Conservation (phyloP, 2,888 invertebrate species). For the Boloria selene region DNA sequence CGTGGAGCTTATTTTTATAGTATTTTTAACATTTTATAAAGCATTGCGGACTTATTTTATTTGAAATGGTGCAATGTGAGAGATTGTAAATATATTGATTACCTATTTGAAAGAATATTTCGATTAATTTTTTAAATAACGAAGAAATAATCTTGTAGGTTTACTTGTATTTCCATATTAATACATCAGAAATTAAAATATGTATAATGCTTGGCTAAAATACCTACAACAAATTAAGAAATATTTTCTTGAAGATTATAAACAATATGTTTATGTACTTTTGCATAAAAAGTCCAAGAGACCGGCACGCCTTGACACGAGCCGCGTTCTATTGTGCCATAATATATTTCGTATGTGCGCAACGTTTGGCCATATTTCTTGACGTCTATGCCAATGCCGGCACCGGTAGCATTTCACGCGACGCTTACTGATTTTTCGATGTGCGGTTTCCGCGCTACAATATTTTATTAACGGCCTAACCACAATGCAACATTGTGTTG, state of each 20-base stretch:
- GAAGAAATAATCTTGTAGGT: too few species aligned
- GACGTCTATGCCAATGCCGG: slow-evolving; percentile 61
- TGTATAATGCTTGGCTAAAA: neutral
- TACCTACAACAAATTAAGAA: slow-evolving; percentile 27
- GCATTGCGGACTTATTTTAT: too few species aligned
- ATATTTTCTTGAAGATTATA: slow-evolving; percentile 34
- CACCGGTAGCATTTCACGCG: slow-evolving; percentile 75
- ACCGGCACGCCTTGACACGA: slow-evolving; percentile 62
- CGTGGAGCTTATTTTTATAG: neutral
- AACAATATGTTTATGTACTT: slow-evolving; percentile 25
- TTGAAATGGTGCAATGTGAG: neutral
- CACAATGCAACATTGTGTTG: slow-evolving; percentile 54
- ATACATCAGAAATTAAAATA: too few species aligned
- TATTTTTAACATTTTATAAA: too few species aligned
- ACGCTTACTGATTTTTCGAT: slow-evolving; percentile 71
- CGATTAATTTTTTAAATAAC: too few species aligned
- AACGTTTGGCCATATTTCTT: slow-evolving; percentile 68
- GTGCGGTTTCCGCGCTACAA: slow-evolving; percentile 72
- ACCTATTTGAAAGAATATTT: too few species aligned
- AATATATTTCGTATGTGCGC: slow-evolving; percentile 63
- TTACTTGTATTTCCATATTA: too few species aligned
- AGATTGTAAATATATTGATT: neutral
- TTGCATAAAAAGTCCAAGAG: slow-evolving; percentile 44
- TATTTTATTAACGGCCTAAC: slow-evolving; percentile 70
- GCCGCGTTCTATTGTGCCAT: slow-evolving; percentile 49